phyloP scores from a whole-genome alignment of 1,140 invertebrate genomes.

The Euura lappo region DNA sequence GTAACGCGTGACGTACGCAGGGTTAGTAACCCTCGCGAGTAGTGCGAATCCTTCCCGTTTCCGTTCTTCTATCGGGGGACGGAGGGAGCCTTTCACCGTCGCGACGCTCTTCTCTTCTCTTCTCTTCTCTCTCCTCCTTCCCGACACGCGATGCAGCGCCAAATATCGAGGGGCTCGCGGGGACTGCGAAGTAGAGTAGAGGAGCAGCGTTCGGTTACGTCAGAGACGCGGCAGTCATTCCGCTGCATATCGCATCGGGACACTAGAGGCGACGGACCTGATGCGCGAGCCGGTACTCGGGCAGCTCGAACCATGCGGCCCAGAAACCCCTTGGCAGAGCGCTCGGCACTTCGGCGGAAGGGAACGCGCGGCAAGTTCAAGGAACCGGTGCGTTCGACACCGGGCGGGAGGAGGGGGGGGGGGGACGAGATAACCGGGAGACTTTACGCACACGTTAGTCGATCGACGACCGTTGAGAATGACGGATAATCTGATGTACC shows the following conservation, averaged over 20 bases:
- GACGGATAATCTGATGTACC: too few species aligned
- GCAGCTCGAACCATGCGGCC: not conserved
- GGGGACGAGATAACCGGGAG: not conserved
- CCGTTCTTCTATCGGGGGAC: not conserved
- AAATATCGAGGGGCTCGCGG: not conserved
- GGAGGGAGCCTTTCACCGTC: not conserved
- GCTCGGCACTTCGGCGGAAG: not conserved
- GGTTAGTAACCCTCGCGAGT: not conserved
- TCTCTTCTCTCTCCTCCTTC: not conserved
- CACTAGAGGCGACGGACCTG: not conserved
- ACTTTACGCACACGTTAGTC: too few species aligned
- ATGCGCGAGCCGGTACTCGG: not conserved
- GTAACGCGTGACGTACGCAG: not conserved
- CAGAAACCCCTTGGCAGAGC: too few species aligned
- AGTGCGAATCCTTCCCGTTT: constrained; percentile 6
- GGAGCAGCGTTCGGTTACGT: not conserved
- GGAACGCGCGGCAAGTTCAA: constrained; percentile 9
- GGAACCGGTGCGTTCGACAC: constrained; percentile 6
- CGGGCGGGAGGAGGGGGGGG: constrained; percentile 7
- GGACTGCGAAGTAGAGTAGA: not conserved
- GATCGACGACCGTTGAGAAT: not conserved
- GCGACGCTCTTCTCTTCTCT: not conserved
- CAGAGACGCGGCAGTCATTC: not conserved
- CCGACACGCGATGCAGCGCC: constrained; percentile 1
- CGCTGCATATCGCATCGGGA: constrained; percentile 5